A percentile compares a stretch with the other conserved stretches of the same genome.
Conservation (phyloP, 2,888 invertebrate species). For the Cryptocheilus praepositus region DNA sequence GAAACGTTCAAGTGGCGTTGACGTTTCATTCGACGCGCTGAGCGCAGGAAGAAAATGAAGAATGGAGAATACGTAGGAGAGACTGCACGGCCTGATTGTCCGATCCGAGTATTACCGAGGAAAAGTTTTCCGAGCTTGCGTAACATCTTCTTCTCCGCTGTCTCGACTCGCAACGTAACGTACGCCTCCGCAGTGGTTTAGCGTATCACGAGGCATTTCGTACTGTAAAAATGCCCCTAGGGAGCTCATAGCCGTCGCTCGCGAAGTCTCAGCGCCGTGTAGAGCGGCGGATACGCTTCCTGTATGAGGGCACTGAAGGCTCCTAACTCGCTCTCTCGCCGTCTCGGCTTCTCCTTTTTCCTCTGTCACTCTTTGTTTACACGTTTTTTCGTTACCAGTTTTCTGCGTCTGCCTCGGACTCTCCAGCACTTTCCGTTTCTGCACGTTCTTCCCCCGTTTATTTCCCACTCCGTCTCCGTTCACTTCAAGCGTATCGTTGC, state of each 20-base stretch:
- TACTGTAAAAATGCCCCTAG: slow-evolving; percentile 24
- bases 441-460: no score
- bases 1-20: no score
- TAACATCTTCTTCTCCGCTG: neutral
- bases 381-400: neutral
- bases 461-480: neutral
- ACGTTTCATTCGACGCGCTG: neutral
- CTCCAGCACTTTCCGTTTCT: slow-evolving; percentile 17
- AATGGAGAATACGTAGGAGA: neutral
- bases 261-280: slow-evolving; percentile 19
- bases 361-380: slow-evolving; percentile 1
- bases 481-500: slow-evolving; percentile 40
- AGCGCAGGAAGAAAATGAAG: slow-evolving; percentile 1
- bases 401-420: no score
- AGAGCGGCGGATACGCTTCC: slow-evolving; percentile 16
- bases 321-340: slow-evolving; percentile 11
- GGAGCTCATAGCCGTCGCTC: slow-evolving; percentile 23
- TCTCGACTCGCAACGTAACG: slow-evolving; percentile 1
- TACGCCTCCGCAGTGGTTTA: slow-evolving; percentile 30
- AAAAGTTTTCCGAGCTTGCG: slow-evolving; percentile 2
- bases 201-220: slow-evolving; percentile 37
- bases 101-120: neutral
- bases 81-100: neutral
- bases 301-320: neutral
- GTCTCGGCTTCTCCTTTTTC: slow-evolving; percentile 25